phyloP scores from a whole-genome alignment of 2,797 vertebrate species.

The Ctenosaura bakeri region DNA sequence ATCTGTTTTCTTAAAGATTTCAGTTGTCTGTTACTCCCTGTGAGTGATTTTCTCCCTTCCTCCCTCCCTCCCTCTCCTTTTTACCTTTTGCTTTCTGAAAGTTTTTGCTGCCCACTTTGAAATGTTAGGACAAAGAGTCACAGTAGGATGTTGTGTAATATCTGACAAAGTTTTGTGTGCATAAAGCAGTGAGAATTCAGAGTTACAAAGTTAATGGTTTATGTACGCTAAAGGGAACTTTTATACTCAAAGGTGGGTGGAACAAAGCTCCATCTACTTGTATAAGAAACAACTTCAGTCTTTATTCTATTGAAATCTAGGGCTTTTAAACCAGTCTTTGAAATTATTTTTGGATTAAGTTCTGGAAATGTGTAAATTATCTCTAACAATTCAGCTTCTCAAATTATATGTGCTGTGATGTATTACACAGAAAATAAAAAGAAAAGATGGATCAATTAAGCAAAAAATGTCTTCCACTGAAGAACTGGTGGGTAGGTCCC shows the following conservation, averaged over 20 bases:
- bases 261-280: conserved; percentile 38
- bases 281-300: conserved; percentile 35
- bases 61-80: neutral
- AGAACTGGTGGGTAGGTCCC: neutral
- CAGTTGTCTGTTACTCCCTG: neutral
- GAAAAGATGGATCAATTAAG: conserved; percentile 18
- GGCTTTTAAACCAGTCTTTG: conserved; percentile 7
- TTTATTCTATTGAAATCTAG: conserved; percentile 44
- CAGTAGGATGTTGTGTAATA: conserved; percentile 59
- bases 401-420: neutral
- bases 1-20: neutral
- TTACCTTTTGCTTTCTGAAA: conserved; percentile 15
- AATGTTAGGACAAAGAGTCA: conserved; percentile 58
- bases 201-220: conserved; percentile 52
- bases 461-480: neutral
- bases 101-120: conserved; percentile 40
- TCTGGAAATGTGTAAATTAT: neutral
- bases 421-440: neutral
- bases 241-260: conserved; percentile 28
- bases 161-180: conserved; percentile 62
- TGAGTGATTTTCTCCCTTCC: neutral
- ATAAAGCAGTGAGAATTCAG: conserved; percentile 55
- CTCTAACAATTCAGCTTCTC: conserved; percentile 21
- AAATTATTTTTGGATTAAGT: conserved; percentile 23
- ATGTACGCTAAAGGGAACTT: conserved; percentile 30